Conservation (phyloP, 2,888 invertebrate genomes). For the Cheilosia scutellata region DNA sequence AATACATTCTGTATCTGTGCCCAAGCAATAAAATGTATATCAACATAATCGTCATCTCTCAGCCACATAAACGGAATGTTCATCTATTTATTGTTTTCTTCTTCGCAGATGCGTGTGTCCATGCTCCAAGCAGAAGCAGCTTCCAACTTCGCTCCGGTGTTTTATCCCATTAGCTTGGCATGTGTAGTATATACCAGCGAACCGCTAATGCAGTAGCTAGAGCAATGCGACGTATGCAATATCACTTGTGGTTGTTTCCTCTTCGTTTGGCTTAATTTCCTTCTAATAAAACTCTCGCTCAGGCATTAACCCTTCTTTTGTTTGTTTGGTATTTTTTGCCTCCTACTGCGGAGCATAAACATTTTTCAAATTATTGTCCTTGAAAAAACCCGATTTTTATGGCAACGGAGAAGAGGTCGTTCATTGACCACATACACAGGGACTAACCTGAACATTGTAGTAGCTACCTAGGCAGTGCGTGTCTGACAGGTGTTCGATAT, state of each 20-base stretch:
- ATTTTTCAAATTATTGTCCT: slow-evolving; percentile 33
- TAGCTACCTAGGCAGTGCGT: not conserved
- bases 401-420: slow-evolving; percentile 45
- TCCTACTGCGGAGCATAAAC: slow-evolving; percentile 22
- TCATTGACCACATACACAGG: slow-evolving; percentile 44
- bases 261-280: slow-evolving; percentile 8
- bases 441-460: not conserved
- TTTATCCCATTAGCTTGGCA: slow-evolving; percentile 14
- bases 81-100: slow-evolving; percentile 30
- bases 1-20: not conserved
- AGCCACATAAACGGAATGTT: slow-evolving; percentile 49
- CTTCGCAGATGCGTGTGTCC: not conserved
- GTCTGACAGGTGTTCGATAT: slow-evolving; percentile 22
- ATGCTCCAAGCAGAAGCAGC: slow-evolving; percentile 6
- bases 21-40: slow-evolving; percentile 51
- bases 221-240: slow-evolving; percentile 9
- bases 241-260: slow-evolving; percentile 6
- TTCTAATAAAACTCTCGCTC: slow-evolving; percentile 4
- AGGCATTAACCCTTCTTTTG: slow-evolving; percentile 5
- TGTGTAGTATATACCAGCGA: not conserved
- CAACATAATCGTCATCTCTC: slow-evolving; percentile 48
- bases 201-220: slow-evolving; percentile 17
- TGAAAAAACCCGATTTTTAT: slow-evolving; percentile 50
- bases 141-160: not conserved
- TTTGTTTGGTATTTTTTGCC: not conserved